Evolutionary conservation across 2,888 invertebrate species (phyloP), one percentile per base, ranked within the genome.

Genomic region (Labia minor): DNA sequence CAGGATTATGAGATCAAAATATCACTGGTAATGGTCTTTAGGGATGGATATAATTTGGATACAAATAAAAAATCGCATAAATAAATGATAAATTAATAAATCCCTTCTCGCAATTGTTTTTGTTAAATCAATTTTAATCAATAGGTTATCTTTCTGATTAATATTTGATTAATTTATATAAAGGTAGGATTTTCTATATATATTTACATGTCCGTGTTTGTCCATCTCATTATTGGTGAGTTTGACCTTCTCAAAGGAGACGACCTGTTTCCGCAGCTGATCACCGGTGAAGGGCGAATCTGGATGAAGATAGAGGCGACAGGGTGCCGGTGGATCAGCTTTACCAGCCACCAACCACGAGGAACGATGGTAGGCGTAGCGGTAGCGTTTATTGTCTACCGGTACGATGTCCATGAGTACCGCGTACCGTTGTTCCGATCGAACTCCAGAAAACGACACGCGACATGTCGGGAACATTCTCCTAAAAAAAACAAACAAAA

Each of bases 191-290:
- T n/a, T n/a, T n/a, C n/a, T n/a, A n/a, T n/a, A n/a, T n/a, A n/a
- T n/a, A n/a, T 82, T 82, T 76, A 88, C 88, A 80, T 89, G 87
- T 73, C 87, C 87, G 72, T 86, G 83, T 74, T 86, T 87, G 76
- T 88, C 88, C 83, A 89, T 85, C 78, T 90, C 89, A 78, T 90
- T 90, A 78, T 90, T 91, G 73, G 90, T 91, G 68, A 90, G 81
- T 76, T 90, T 91, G 73, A 90, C 86, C 78, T 90, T 91, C 77
- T 90, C 90, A 78, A 90, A 90, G 61, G 88, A 88, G 68, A 91
- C 86, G 70, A 88, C 86, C 76, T 89, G 89, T 74, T 89, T 88
- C 73, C 84, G 81, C 66, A 90, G 83, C 74, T 89, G 89, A 72
- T 89, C 88, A 0, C 88, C 88, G 64, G 86, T 86, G 77, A 87